Conservation (phyloP, 2,888 invertebrate genomes). For the Platycnemis pennipes region DNA sequence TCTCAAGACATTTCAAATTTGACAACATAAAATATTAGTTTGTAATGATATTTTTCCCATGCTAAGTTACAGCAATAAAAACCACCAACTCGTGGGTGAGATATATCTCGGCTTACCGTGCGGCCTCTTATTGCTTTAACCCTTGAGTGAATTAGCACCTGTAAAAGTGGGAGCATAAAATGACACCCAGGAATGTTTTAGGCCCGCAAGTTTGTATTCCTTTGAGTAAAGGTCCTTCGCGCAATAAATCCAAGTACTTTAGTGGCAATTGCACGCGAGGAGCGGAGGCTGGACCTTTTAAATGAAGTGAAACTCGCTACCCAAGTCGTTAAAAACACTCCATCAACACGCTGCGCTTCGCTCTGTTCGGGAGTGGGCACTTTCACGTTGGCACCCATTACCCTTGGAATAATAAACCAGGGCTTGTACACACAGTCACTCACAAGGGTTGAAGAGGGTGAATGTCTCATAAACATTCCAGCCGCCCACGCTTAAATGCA, state of each 20-base stretch:
- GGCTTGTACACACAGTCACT: neutral
- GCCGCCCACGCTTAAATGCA: neutral
- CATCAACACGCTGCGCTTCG: neutral
- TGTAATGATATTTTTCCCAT: too few species aligned
- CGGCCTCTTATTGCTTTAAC: neutral
- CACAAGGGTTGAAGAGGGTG: neutral
- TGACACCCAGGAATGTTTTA: neutral
- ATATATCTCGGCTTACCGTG: neutral
- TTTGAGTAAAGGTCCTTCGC: neutral
- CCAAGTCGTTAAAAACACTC: conserved; percentile 6
- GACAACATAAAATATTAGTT: too few species aligned
- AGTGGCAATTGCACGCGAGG: neutral
- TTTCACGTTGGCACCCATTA: neutral
- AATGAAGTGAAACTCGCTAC: neutral
- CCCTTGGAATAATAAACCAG: conserved; percentile 9
- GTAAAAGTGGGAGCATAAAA: neutral
- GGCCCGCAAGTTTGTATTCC: neutral
- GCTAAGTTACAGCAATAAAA: too few species aligned
- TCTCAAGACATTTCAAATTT: too few species aligned
- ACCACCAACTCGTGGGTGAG: neutral
- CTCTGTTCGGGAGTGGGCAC: neutral
- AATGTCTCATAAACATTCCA: neutral
- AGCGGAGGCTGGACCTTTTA: neutral
- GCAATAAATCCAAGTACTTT: conserved; percentile 4
- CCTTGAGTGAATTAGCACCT: neutral